Base-by-base conservation (phyloP, 2,888 invertebrate genomes). In the Sesia bembeciformis region DNA sequence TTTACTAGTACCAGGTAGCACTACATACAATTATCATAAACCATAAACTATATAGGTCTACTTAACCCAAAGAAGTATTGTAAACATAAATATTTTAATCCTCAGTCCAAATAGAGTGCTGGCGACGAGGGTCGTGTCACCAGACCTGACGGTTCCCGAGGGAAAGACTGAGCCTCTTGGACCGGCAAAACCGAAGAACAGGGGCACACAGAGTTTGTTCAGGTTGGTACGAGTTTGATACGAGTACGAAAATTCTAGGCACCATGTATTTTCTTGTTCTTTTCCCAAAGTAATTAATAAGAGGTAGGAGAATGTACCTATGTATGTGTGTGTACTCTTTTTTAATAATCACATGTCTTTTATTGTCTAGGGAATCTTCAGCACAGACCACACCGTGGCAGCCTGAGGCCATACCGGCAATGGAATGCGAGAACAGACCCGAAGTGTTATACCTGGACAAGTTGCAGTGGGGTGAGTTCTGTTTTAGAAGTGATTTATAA, bases 301-400 rank as follows among this genome's bases (percentile, higher is more conserved):
- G 23, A 23, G 23, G 23, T 23, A 23, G 23, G 23, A 23, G 23
- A 23, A 23, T 23, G 23, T 23, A n/a, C n/a, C n/a, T n/a, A 23
- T 23, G 23, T 23, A 23, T 23, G 23, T 23, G 1, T 23, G 23
- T 23, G 23, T 23, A 23, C 23, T 23, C 1, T 23, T 23, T 23
- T 23, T 23, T 23, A 23, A 23, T 23, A 23, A 23, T 23, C 23
- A 23, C 23, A 23, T 23, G 23, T 23, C 2, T 23, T 23, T 23
- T 23, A 23, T 23, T 23, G 23, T 46, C 39, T 60, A 91, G 95
- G 56, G 96, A 95, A 66, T 93, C 93, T 0, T 94, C 94, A 60
- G 91, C 93, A 0, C 96, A 96, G 78, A 96, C 96, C 0, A 83
- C 86, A 7, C 95, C 96, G 0, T 96, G 95, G 93, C 93, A 95